A percentile compares a stretch with the other conserved stretches of the same genome.
Evolutionary conservation across 2,797 vertebrate genomes (phyloP).

Genomic region (Falco columbarius): DNA sequence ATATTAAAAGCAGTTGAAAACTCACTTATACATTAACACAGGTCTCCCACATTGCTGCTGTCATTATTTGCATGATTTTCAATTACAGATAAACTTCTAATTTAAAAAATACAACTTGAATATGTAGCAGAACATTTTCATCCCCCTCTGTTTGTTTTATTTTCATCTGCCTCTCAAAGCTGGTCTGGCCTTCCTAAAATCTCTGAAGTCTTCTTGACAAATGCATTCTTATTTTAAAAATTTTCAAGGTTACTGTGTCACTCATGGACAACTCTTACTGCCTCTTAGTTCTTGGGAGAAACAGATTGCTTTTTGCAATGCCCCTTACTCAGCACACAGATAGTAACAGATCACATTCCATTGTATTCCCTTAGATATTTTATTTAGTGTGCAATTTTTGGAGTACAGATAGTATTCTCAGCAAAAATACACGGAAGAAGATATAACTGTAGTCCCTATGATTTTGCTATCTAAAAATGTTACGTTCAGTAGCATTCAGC

Average conservation of each 20-base stretch:
- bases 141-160: background rate
- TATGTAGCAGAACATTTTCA: conserved; percentile 10
- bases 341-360: background rate
- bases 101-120: conserved; percentile 10
- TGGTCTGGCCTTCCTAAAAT: background rate
- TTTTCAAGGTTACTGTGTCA: conserved; percentile 26
- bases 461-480: background rate
- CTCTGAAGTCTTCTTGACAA: background rate
- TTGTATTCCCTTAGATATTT: conserved; percentile 25
- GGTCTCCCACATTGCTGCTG: conserved; percentile 28
- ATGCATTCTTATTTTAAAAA: background rate
- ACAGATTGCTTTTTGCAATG: conserved; percentile 8
- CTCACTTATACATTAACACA: conserved; percentile 33
- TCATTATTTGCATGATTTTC: conserved; percentile 55
- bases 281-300: background rate
- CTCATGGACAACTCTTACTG: background rate
- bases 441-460: background rate
- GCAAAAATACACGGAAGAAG: background rate
- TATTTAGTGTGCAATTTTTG: background rate
- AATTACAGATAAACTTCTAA: conserved; percentile 29
- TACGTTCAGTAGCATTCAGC: background rate
- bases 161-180: background rate
- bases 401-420: background rate
- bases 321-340: background rate
- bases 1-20: conserved; percentile 58